Evolutionary conservation across 35 echinoderm and acorn worm genomes (phyloP).

Genomic region (Nesometra sesokonis): DNA sequence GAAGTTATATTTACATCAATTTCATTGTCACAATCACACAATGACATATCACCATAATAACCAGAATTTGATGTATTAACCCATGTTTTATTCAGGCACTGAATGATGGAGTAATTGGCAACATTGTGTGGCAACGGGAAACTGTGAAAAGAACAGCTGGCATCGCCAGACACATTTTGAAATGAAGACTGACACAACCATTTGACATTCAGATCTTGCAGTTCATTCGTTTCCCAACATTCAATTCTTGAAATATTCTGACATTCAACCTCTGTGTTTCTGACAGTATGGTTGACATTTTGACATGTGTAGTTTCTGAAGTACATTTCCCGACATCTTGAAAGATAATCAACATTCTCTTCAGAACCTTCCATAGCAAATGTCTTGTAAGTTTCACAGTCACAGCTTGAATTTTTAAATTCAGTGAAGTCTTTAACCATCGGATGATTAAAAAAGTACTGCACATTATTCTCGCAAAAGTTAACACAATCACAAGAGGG

Average conservation of each 20-base stretch:
- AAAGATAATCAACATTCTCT: constrained; percentile 5
- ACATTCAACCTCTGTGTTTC: not conserved
- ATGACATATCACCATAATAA: not conserved
- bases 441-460: constrained; percentile 39
- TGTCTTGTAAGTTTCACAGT: constrained; percentile 22
- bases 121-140: not conserved
- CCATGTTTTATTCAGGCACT: not conserved
- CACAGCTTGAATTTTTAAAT: constrained; percentile 20
- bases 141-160: not conserved
- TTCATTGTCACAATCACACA: not conserved
- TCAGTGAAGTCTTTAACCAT: constrained; percentile 10
- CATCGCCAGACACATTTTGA: not conserved
- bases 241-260: not conserved
- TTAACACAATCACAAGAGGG: constrained; percentile 55
- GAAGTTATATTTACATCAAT: not conserved
- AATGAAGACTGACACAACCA: not conserved
- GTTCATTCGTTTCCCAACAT: not conserved
- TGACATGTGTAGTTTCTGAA: constrained; percentile 23
- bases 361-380: not conserved
- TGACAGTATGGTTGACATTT: not conserved
- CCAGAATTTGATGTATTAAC: not conserved
- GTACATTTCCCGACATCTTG: constrained; percentile 12
- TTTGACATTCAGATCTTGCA: not conserved
- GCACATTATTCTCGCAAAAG: constrained; percentile 22
- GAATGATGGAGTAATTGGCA: not conserved